These are phyloP conservation scores for Ammodytes marinus DNA, from an alignment of 2,113 vertebrate genomes.

Conservation along the genomic window DNA sequence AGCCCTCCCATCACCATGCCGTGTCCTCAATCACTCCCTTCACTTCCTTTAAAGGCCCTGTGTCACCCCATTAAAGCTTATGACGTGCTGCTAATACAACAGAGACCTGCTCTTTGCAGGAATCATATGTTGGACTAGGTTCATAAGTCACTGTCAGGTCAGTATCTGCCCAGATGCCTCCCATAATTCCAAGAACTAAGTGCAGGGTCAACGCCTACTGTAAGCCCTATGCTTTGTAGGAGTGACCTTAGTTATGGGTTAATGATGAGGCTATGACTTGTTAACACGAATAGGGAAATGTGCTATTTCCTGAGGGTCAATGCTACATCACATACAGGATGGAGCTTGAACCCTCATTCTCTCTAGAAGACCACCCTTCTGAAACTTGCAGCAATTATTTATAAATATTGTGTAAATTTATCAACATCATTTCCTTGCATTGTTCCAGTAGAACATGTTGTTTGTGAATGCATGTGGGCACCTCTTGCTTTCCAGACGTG, in stretches of 20 bases:
- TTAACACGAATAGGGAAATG: neutral
- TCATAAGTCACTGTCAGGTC: conserved; percentile 1
- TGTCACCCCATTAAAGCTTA: conserved; percentile 10
- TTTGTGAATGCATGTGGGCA: conserved; percentile 40
- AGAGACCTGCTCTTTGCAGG: neutral
- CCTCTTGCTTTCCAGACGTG: neutral
- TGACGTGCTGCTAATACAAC: neutral
- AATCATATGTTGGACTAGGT: too few relatives aligned
- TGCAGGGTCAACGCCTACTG: neutral
- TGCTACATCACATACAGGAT: neutral
- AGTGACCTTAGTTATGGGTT: neutral
- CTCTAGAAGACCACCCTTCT: neutral
- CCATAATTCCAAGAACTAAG: neutral
- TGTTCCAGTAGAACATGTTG: conserved; percentile 68
- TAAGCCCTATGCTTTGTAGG: neutral
- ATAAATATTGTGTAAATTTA: conserved; percentile 30
- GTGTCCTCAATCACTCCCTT: conserved; percentile 10
- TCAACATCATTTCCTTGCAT: conserved; percentile 76
- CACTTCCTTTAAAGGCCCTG: conserved; percentile 38
- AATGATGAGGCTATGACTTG: neutral
- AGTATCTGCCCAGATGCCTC: neutral
- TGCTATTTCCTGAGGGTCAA: conserved; percentile 6
- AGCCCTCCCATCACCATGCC: neutral
- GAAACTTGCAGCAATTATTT: conserved; percentile 40
- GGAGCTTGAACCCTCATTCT: neutral